phyloP scores from a whole-genome alignment of 2,113 vertebrate species.

The Macquaria ambigua region DNA sequence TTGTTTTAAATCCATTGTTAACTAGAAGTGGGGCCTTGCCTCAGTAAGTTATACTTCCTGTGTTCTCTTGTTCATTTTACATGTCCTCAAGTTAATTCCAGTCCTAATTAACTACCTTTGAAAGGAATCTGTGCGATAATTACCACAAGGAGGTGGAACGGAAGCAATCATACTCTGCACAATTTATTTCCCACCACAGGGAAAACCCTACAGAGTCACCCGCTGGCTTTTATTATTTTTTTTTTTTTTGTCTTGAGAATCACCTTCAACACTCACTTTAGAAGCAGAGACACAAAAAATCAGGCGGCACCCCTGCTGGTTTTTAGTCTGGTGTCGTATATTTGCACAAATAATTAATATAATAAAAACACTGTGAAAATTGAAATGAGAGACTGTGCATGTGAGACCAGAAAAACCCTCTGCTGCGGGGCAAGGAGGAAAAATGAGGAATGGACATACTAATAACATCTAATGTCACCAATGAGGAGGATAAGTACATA shows the following conservation, averaged over 20 bases:
- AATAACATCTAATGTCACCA: background rate
- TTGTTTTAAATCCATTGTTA: conserved; percentile 59
- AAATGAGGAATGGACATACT: background rate
- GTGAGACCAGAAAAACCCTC: background rate
- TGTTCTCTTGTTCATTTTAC: conserved; percentile 79
- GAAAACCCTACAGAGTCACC: conserved; percentile 69
- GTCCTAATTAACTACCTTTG: conserved; percentile 82
- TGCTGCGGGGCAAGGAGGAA: background rate
- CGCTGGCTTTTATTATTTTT: conserved; percentile 26
- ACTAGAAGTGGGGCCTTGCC: conserved; percentile 54
- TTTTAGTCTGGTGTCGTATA: conserved; percentile 23
- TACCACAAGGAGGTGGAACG: conserved; percentile 80
- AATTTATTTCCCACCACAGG: conserved; percentile 78
- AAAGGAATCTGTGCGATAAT: conserved; percentile 81
- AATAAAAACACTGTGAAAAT: conserved; percentile 1
- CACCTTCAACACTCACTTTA: conserved; percentile 62
- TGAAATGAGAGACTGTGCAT: conserved; percentile 3
- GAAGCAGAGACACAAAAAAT: conserved; percentile 44
- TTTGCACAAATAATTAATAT: conserved; percentile 46
- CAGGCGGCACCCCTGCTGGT: conserved; percentile 24
- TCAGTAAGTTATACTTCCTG: conserved; percentile 73
- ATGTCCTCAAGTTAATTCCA: conserved; percentile 82
- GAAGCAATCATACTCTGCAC: conserved; percentile 79
- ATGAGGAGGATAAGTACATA: background rate
- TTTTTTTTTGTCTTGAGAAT: conserved; percentile 56